Base-by-base conservation (phyloP, 2,888 invertebrate species). In the Gisinianus flammeolus region DNA sequence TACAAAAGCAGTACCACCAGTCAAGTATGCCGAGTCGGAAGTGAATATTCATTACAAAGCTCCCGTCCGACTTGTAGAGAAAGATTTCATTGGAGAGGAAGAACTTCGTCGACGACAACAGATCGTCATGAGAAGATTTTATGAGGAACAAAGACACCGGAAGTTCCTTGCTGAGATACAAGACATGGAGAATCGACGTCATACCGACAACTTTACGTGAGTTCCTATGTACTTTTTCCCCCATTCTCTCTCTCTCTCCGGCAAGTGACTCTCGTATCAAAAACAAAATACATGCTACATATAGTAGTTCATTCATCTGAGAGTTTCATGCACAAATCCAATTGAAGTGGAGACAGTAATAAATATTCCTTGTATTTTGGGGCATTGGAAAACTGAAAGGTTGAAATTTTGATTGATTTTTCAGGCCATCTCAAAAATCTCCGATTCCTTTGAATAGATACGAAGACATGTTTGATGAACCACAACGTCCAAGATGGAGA, bases 11-110 rank as follows among this genome's bases (percentile, higher is more conserved):
- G 95, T 94, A 89, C 94, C 94, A 85, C 94, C 94, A 73, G 91
- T 94, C 87, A 93, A 93, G 85, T 96, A 95, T 90, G 92, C 94
- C 87, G 95, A 95, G 89, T 93, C 94, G 87, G 95, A 96, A 88
- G 96, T 96, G 86, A 96, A 95, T 87, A 95, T 96, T 87, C 96
- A 96, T 89, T 96, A 95, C 90, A 91, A 93, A 87, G 93, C 93
- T 83, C 96, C 96, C 79, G 92, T 96, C 84, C 91, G 95, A 82
- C 92, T 93, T 87, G 94, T 95, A 87, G 93, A 94, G 83, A 93
- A 96, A 88, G 94, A 93, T 84, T 90, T 91, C 84, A 85, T 86
- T 83, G 90, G 94, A 83, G 94, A 95, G 85, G 96, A 97, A 87
- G 93, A 96, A 86, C 89, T 96, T 86, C 93, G 94, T 77, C 89